Conservation (phyloP, 53 echinoderm and acorn worm species). For the Henricia sp. region DNA sequence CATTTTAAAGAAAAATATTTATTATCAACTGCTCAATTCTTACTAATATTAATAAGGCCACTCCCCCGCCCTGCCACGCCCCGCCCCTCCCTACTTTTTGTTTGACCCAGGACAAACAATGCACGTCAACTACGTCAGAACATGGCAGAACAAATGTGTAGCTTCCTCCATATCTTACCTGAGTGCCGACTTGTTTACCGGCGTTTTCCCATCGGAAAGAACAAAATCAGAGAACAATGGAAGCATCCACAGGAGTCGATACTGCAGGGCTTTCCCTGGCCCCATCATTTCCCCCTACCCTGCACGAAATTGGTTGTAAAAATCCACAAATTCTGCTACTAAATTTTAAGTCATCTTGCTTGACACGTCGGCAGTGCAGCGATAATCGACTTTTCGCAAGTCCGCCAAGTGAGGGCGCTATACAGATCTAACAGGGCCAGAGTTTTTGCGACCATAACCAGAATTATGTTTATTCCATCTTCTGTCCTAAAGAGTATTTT, state of each 20-base stretch:
- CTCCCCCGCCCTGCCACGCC: too few species aligned
- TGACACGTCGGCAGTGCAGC: constrained; percentile 38
- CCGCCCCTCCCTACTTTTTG: too few species aligned
- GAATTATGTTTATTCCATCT: not conserved
- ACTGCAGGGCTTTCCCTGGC: constrained; percentile 48
- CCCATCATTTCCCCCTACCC: constrained; percentile 56
- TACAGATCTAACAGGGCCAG: not conserved
- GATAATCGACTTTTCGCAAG: not conserved
- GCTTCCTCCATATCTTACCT: too few species aligned
- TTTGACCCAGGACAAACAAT: too few species aligned
- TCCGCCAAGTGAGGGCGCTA: constrained; percentile 1
- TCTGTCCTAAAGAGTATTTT: not conserved
- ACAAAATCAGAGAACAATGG: constrained; percentile 47
- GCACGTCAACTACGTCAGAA: too few species aligned
- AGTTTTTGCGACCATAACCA: not conserved
- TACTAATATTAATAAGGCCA: too few species aligned
- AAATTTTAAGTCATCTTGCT: constrained; percentile 45
- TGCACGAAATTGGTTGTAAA: not conserved
- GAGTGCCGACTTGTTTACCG: constrained; percentile 34
- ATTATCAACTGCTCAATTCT: too few species aligned
- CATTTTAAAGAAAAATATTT: too few species aligned
- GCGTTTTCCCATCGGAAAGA: constrained; percentile 15
- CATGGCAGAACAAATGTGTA: too few species aligned
- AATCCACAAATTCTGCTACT: constrained; percentile 5
- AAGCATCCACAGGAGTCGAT: constrained; percentile 42